Evolutionary conservation across 2,113 vertebrate genomes (phyloP).

Genomic region (Zingel zingel): DNA sequence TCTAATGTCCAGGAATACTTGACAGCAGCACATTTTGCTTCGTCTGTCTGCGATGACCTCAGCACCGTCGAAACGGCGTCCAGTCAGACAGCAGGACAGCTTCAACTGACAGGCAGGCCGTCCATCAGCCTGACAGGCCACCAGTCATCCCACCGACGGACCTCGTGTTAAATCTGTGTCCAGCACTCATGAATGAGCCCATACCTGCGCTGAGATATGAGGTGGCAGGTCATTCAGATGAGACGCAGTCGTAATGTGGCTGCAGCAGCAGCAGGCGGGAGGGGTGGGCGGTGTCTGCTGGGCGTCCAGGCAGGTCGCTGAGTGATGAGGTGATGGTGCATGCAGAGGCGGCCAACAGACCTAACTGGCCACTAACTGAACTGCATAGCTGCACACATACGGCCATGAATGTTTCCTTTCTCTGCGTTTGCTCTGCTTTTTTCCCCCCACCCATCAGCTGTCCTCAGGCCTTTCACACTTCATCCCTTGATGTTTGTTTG

Average conservation of each 20-base stretch:
- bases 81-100: slow-evolving; percentile 36
- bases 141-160: slow-evolving; percentile 48
- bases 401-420: slow-evolving; percentile 67
- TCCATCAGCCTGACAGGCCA: slow-evolving; percentile 58
- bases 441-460: slow-evolving; percentile 27
- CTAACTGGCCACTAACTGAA: slow-evolving; percentile 37
- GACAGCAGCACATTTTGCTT: not conserved
- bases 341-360: slow-evolving; percentile 37
- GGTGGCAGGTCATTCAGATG: slow-evolving; percentile 54
- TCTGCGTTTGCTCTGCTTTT: slow-evolving; percentile 6
- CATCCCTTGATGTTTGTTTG: slow-evolving; percentile 41
- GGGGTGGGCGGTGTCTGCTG: slow-evolving; percentile 27
- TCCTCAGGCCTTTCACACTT: slow-evolving; percentile 45
- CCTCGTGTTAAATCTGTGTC: slow-evolving; percentile 72
- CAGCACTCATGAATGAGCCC: slow-evolving; percentile 67
- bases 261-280: not conserved
- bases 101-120: slow-evolving; percentile 31
- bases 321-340: slow-evolving; percentile 79
- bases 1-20: not conserved
- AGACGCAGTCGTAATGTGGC: slow-evolving; percentile 42
- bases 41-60: slow-evolving; percentile 51
- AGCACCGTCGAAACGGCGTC: slow-evolving; percentile 26
- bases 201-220: slow-evolving; percentile 63
- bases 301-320: slow-evolving; percentile 58
- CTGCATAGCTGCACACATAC: slow-evolving; percentile 41